Conservation (phyloP, 2,888 invertebrate genomes). For the Chaitophorus viminalis region DNA sequence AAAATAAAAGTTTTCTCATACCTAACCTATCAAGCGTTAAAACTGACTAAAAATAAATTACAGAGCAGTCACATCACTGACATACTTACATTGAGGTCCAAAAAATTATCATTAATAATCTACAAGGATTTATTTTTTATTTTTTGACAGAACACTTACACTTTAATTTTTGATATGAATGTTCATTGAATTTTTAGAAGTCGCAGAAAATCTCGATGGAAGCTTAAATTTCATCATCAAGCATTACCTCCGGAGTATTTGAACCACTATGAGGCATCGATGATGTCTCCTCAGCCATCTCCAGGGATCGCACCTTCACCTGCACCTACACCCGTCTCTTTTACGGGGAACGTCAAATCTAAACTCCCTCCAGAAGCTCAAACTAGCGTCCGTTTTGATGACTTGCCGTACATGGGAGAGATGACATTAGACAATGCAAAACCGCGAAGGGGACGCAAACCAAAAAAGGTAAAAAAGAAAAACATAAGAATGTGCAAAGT, state of each 20-base stretch:
- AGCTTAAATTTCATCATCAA: conserved; percentile 83
- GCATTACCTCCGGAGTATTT: conserved; percentile 82
- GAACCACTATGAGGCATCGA: conserved; percentile 80
- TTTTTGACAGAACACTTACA: background rate
- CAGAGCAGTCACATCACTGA: no score
- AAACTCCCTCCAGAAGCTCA: conserved; percentile 65
- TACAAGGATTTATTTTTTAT: no score
- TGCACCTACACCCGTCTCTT: conserved; percentile 2
- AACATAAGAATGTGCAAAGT: no score
- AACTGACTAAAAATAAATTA: no score
- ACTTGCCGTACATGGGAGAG: conserved; percentile 91
- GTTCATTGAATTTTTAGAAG: conserved; percentile 66
- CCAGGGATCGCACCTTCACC: conserved; percentile 63
- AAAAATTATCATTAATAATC: no score
- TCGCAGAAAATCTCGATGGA: conserved; percentile 77
- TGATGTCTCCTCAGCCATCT: conserved; percentile 65
- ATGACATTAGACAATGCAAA: conserved; percentile 89
- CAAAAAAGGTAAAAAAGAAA: conserved; percentile 75
- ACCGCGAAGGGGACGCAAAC: conserved; percentile 86
- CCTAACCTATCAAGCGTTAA: no score
- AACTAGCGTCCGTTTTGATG: conserved; percentile 72
- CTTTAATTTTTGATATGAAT: conserved; percentile 11
- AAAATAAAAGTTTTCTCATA: no score
- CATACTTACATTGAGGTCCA: no score
- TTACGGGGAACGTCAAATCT: conserved; percentile 24